Conservation (phyloP, 2,888 invertebrate genomes). For the Bombyx huttoni region DNA sequence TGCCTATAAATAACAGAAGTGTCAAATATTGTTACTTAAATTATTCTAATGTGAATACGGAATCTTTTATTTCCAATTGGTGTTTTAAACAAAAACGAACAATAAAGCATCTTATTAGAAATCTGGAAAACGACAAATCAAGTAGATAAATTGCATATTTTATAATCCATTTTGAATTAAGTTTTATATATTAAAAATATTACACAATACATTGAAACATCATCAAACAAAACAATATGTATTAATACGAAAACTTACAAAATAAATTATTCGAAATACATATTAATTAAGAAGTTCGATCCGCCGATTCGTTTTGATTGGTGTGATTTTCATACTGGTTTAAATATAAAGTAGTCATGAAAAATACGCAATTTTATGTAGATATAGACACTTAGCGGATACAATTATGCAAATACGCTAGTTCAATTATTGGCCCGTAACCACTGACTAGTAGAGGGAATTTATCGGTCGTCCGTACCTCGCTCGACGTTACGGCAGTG, state of each 20-base stretch:
- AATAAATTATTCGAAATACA: slow-evolving; percentile 24
- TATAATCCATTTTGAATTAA: not conserved
- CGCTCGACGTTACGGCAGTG: slow-evolving; percentile 22
- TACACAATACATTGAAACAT: not conserved
- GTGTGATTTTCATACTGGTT: slow-evolving; percentile 35
- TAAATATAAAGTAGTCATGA: slow-evolving; percentile 53
- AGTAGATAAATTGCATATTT: too few relatives aligned
- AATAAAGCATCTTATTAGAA: not conserved
- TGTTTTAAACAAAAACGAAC: not conserved
- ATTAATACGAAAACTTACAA: slow-evolving; percentile 3
- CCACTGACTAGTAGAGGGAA: slow-evolving; percentile 52
- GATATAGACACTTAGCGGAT: slow-evolving; percentile 57
- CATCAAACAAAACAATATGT: not conserved
- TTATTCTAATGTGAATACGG: too few relatives aligned
- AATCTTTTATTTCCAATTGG: not conserved
- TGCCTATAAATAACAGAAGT: slow-evolving; percentile 10
- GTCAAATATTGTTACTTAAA: too few relatives aligned
- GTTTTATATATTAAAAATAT: not conserved
- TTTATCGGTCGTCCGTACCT: slow-evolving; percentile 33
- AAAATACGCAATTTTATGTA: slow-evolving; percentile 67
- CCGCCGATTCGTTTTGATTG: slow-evolving; percentile 24
- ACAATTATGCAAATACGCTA: slow-evolving; percentile 66
- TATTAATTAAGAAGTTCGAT: slow-evolving; percentile 23
- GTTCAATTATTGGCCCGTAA: slow-evolving; percentile 61
- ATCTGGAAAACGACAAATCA: not conserved